These are phyloP conservation scores for Melospiza melodia DNA, from an alignment of 2,113 vertebrate genomes.

Conservation along the genomic window DNA sequence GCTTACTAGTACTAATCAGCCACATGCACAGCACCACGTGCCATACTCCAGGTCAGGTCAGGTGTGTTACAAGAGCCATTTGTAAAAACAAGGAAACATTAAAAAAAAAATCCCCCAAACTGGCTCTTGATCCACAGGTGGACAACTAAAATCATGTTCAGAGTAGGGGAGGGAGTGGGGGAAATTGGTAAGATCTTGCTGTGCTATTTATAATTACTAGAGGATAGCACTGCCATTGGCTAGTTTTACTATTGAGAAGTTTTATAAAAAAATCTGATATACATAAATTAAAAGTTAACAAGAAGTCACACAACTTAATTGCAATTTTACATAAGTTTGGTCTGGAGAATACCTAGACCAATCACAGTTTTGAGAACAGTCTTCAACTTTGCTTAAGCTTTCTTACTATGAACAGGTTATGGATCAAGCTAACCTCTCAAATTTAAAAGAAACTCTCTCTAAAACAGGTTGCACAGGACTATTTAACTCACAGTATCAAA, in stretches of 20 bases:
- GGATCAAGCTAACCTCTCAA: not conserved
- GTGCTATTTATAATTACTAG: not conserved
- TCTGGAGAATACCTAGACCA: not conserved
- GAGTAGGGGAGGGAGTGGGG: not conserved
- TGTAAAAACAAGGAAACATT: not conserved
- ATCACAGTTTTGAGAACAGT: not conserved
- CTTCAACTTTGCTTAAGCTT: not conserved
- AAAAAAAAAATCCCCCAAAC: not conserved
- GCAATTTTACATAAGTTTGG: not conserved
- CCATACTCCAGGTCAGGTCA: not conserved
- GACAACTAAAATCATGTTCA: not conserved
- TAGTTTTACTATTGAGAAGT: not conserved
- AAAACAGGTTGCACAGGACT: not conserved
- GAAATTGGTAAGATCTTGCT: not conserved
- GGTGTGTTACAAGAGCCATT: not conserved
- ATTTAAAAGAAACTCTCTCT: not conserved
- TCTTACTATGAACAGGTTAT: not conserved
- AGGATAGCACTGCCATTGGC: not conserved
- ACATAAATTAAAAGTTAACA: constrained; percentile 57
- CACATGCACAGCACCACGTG: not conserved
- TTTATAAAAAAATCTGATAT: constrained; percentile 38
- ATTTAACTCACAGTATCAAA: constrained; percentile 66
- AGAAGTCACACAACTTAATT: not conserved
- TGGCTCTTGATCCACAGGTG: not conserved
- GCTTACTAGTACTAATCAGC: not conserved